Conservation (phyloP, 2,888 invertebrate genomes). For the Rhamnusium bicolor region DNA sequence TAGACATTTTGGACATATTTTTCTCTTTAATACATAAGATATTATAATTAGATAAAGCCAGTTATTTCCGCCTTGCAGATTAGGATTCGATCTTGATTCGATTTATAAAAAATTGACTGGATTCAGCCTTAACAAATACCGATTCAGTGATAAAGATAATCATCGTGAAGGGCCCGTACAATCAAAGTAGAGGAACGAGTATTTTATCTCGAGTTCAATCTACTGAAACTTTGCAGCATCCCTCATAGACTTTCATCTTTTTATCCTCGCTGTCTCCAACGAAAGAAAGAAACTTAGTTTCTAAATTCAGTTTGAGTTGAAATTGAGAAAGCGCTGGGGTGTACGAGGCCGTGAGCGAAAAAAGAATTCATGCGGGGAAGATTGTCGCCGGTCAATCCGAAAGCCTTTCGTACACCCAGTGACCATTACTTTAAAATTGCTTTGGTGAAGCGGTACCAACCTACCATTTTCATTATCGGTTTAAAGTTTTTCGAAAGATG, state of each 20-base stretch:
- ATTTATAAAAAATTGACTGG: conserved; percentile 39
- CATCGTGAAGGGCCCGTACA: conserved; percentile 43
- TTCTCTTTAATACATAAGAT: background rate
- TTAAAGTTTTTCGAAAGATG: conserved; percentile 10
- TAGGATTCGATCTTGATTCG: conserved; percentile 34
- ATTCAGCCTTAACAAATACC: conserved; percentile 40
- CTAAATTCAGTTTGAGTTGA: conserved; percentile 68
- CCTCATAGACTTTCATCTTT: conserved; percentile 52
- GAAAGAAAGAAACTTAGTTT: conserved; percentile 65
- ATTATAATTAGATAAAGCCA: conserved; percentile 15
- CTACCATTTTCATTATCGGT: conserved; percentile 49
- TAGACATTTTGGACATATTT: background rate
- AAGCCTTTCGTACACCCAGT: conserved; percentile 41
- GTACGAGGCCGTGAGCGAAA: conserved; percentile 57
- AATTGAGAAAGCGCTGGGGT: conserved; percentile 66
- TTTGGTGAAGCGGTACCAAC: conserved; percentile 36
- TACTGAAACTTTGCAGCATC: conserved; percentile 47
- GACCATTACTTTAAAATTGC: conserved; percentile 53
- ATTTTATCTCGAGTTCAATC: conserved; percentile 48
- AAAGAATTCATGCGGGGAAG: conserved; percentile 64
- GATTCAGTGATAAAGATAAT: conserved; percentile 46
- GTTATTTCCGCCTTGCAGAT: conserved; percentile 25
- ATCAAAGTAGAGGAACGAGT: conserved; percentile 49
- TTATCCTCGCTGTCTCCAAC: conserved; percentile 39
- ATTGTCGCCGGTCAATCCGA: conserved; percentile 59